A percentile compares a stretch with the other conserved stretches of the same genome.
Conservation (phyloP, 1,140 invertebrate species). For the Cephus cinctus region DNA sequence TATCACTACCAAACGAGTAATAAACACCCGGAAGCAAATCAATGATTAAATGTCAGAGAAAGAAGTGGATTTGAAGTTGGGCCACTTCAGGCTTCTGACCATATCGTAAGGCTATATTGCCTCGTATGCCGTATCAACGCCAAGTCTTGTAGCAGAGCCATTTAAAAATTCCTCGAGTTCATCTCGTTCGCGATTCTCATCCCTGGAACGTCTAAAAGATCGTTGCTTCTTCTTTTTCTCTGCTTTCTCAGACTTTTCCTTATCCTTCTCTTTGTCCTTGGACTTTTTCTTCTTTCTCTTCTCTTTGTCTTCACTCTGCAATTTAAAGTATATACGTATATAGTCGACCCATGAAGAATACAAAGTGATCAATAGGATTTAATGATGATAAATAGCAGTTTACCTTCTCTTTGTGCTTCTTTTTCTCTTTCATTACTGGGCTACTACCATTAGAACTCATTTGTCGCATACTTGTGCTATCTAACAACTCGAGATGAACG, state of each 20-base stretch:
- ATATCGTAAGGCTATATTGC: conserved; percentile 48
- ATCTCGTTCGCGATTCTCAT: conserved; percentile 55
- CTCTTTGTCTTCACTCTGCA: conserved; percentile 60
- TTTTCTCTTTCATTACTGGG: conserved; percentile 55
- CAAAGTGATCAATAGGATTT: conserved; percentile 10
- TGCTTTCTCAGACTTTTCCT: conserved; percentile 47
- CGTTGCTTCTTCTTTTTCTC: conserved; percentile 48
- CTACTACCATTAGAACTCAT: conserved; percentile 52
- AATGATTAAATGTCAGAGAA: conserved; percentile 4
- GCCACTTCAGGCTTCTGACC: conserved; percentile 2
- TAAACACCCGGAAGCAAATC: background rate
- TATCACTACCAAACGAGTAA: no score
- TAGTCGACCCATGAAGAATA: conserved; percentile 2
- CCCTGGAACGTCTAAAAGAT: conserved; percentile 40
- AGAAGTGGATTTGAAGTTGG: background rate
- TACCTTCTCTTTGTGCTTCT: conserved; percentile 61
- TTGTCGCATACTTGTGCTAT: conserved; percentile 51
- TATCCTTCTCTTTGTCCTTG: conserved; percentile 53
- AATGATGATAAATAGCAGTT: conserved; percentile 7
- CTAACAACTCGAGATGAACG: conserved; percentile 58
- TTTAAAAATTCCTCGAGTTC: conserved; percentile 70
- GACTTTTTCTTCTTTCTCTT: conserved; percentile 54
- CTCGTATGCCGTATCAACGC: conserved; percentile 59
- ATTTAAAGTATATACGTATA: conserved; percentile 22
- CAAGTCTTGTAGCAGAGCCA: conserved; percentile 50